phyloP scores from a whole-genome alignment of 2,797 vertebrate species.

The Serranus cabrilla region DNA sequence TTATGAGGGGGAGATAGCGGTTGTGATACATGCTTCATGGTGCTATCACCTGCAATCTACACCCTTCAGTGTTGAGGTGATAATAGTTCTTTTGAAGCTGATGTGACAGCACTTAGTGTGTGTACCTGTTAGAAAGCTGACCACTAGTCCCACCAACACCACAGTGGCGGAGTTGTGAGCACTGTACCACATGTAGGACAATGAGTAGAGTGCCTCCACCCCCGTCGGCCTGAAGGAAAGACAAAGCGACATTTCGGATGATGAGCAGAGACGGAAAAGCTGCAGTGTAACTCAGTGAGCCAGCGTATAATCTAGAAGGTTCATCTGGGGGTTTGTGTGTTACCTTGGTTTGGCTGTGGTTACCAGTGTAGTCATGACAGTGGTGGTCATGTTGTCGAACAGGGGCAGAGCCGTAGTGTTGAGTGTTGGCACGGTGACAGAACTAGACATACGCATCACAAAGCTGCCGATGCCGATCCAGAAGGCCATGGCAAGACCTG shows the following conservation, averaged over 20 bases:
- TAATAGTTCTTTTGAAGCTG: not conserved
- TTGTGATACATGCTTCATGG: too few relatives aligned
- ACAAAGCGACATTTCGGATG: not conserved
- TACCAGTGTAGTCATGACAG: constrained; percentile 77
- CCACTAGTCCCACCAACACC: constrained; percentile 92
- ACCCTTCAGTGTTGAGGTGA: not conserved
- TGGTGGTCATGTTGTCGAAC: constrained; percentile 82
- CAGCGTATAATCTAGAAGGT: too few relatives aligned
- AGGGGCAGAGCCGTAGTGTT: constrained; percentile 67
- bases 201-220: constrained; percentile 89
- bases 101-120: not conserved
- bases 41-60: too few relatives aligned
- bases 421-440: not conserved
- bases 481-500: constrained; percentile 94
- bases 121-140: constrained; percentile 93
- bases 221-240: constrained; percentile 83
- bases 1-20: too few relatives aligned
- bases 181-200: constrained; percentile 99
- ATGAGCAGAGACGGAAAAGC: not conserved
- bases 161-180: constrained; percentile 96
- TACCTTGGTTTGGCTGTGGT: constrained; percentile 80
- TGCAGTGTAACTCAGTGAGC: not conserved
- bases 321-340: not conserved
- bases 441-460: constrained; percentile 52
- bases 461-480: constrained; percentile 95